Evolutionary conservation across 2,113 vertebrate species (phyloP).

Genomic region (Bubo scandiacus): DNA sequence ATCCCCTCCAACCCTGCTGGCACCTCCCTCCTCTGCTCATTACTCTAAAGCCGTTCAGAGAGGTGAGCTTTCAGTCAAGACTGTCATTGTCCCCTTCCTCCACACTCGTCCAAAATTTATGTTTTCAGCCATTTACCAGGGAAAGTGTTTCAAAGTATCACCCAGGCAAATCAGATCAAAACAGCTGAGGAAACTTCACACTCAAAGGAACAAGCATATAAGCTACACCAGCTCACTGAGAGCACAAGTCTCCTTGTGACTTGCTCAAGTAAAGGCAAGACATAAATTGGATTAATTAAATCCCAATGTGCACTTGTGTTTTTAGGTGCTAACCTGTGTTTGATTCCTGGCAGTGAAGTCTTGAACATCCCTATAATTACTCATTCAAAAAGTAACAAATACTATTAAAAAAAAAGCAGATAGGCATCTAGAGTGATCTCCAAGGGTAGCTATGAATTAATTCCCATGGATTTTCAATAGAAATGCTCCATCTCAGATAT

Average conservation of each 20-base stretch:
- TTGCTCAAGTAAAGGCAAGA: not conserved
- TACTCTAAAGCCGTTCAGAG: not conserved
- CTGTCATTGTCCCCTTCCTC: not conserved
- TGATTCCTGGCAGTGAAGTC: not conserved
- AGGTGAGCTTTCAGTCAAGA: not conserved
- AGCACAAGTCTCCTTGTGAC: not conserved
- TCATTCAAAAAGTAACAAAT: not conserved
- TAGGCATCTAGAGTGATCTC: not conserved
- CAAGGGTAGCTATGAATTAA: not conserved
- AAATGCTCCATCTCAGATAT: not conserved
- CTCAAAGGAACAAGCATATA: fast-evolving
- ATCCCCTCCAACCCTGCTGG: not conserved
- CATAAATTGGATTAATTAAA: not conserved
- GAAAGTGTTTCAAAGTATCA: not conserved
- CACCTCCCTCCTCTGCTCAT: not conserved
- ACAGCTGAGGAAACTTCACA: not conserved
- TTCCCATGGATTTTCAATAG: not conserved
- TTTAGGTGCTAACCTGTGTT: not conserved
- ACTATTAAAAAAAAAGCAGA: not conserved
- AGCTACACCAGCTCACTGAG: not conserved
- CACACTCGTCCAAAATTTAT: not conserved
- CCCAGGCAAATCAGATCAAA: not conserved
- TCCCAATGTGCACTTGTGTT: not conserved
- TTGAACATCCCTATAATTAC: not conserved
- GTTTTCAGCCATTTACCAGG: not conserved